These are phyloP conservation scores for Calephelis virginiensis DNA, from an alignment of 1,140 invertebrate species.

Conservation along the genomic window DNA sequence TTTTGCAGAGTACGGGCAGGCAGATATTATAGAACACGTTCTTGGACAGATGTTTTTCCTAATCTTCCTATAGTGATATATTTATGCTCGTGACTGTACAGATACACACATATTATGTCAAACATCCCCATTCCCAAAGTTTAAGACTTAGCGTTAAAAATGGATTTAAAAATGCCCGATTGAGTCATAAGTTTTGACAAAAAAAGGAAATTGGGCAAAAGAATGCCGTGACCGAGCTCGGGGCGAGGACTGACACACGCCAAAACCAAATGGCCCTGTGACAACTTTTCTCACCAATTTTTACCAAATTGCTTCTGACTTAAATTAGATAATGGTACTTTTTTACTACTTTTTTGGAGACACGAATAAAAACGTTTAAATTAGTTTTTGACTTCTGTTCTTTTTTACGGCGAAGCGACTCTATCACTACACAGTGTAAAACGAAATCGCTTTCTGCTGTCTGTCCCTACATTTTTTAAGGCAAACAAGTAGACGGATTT, in stretches of 20 bases:
- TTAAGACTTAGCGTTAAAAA: background rate
- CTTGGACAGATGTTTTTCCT: too few relatives aligned
- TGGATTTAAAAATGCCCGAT: conserved; percentile 36
- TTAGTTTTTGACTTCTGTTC: background rate
- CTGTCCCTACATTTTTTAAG: too few relatives aligned
- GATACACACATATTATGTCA: too few relatives aligned
- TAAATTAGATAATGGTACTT: conserved; percentile 33
- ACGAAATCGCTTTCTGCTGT: too few relatives aligned
- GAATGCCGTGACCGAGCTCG: conserved; percentile 53
- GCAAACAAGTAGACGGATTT: too few relatives aligned
- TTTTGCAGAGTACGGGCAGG: too few relatives aligned
- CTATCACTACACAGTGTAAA: too few relatives aligned
- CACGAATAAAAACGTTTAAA: background rate
- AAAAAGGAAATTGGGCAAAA: conserved; percentile 54
- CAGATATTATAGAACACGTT: too few relatives aligned
- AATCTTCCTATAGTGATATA: too few relatives aligned
- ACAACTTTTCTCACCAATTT: conserved; percentile 50
- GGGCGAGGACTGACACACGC: conserved; percentile 43
- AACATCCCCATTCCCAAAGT: too few relatives aligned
- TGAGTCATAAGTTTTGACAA: conserved; percentile 61
- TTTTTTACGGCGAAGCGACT: too few relatives aligned
- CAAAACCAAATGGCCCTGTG: conserved; percentile 53
- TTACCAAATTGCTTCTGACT: conserved; percentile 29
- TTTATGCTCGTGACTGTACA: too few relatives aligned
- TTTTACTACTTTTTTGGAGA: conserved; percentile 5